These are phyloP conservation scores for Brachionus calyciflorus DNA, from an alignment of 1,140 invertebrate genomes.

Conservation along the genomic window DNA sequence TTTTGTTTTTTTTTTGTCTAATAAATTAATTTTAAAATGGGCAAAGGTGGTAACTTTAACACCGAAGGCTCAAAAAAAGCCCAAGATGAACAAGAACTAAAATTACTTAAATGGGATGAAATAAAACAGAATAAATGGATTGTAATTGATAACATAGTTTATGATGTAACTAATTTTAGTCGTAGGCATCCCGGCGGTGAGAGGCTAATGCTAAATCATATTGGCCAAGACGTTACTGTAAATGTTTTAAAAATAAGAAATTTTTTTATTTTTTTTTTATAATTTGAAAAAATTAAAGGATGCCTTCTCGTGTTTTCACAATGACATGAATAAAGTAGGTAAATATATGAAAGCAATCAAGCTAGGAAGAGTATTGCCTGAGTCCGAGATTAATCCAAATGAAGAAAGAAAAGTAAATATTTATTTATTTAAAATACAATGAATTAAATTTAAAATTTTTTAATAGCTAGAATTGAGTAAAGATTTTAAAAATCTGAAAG, in stretches of 20 bases:
- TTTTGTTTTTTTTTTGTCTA: too few relatives aligned
- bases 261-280: background rate
- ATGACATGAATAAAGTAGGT: constrained; percentile 7
- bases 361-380: background rate
- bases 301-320: background rate
- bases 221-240: constrained; percentile 57
- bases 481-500: constrained; percentile 15
- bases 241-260: too few relatives aligned
- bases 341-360: background rate
- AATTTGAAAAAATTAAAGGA: background rate
- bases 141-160: constrained; percentile 55
- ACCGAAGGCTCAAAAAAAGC: background rate
- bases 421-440: background rate
- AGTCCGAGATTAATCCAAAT: background rate
- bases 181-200: constrained; percentile 58
- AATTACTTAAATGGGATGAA: constrained; percentile 52
- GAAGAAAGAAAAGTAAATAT: constrained; percentile 19
- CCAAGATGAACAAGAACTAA: background rate
- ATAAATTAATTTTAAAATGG: background rate
- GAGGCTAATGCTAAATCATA: constrained; percentile 54
- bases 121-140: constrained; percentile 53
- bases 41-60: background rate
- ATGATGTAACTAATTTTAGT: constrained; percentile 56
- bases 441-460: background rate
- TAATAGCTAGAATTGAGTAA: background rate